Conservation (phyloP, 2,888 invertebrate species). For the Drosophila leonis region DNA sequence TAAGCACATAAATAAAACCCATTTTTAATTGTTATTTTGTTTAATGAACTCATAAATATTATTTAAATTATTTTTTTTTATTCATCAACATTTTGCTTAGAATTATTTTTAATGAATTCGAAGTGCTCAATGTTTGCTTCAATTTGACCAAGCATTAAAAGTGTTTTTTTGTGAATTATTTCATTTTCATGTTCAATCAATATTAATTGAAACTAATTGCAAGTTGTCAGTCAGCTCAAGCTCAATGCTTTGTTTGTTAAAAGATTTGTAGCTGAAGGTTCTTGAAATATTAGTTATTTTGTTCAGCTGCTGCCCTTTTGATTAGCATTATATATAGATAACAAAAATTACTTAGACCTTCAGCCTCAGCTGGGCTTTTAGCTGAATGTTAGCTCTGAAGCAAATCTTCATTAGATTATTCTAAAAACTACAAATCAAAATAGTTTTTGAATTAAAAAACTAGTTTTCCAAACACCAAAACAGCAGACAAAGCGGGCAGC, state of each 20-base stretch:
- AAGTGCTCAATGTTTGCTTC: not conserved
- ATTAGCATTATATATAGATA: not conserved
- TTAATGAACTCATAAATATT: not conserved
- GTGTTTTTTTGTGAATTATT: not conserved
- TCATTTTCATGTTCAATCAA: not conserved
- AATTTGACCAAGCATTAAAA: not conserved
- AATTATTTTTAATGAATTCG: not conserved
- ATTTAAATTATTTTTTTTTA: not conserved
- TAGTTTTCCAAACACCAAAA: not conserved
- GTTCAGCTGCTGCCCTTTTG: not conserved
- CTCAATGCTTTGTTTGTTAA: not conserved
- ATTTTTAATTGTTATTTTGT: no score
- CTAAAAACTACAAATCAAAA: not conserved
- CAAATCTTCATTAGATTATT: not conserved
- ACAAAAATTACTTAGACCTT: constrained; percentile 1
- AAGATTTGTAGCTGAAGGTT: not conserved
- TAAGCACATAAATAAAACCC: no score
- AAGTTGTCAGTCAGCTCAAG: not conserved
- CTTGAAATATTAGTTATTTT: not conserved
- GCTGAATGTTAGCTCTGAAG: not conserved
- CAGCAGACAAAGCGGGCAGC: not conserved
- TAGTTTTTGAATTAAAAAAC: not conserved
- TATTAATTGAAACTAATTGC: not conserved
- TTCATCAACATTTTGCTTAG: not conserved
- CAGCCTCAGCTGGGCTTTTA: not conserved